Evolutionary conservation across 1,140 invertebrate species (phyloP).

Genomic region (Coboldia fuscipes): DNA sequence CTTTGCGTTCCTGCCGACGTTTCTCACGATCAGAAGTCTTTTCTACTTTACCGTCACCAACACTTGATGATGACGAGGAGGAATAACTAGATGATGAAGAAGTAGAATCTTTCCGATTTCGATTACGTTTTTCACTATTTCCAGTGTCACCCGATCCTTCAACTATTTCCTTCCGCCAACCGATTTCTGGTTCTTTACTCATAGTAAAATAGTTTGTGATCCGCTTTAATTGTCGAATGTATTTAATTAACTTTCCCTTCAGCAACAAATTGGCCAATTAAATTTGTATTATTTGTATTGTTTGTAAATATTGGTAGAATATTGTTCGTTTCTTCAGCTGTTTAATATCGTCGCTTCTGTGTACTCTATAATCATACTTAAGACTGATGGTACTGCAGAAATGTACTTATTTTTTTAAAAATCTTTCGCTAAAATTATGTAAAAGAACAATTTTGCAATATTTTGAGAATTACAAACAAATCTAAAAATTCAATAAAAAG

Average conservation of each 20-base stretch:
- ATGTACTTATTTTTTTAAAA: no score
- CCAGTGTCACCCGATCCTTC: background rate
- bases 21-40: background rate
- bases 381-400: no score
- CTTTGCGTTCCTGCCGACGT: background rate
- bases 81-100: background rate
- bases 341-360: no score
- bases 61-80: background rate
- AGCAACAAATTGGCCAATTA: background rate
- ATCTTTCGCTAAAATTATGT: no score
- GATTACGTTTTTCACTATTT: background rate
- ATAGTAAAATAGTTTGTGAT: background rate
- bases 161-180: background rate
- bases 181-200: background rate
- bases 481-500: no score
- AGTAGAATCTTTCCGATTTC: background rate
- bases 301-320: no score
- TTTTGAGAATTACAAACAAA: no score
- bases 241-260: background rate
- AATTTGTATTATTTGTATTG: background rate
- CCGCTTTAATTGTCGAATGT: background rate
- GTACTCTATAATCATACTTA: no score
- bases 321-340: no score
- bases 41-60: background rate
- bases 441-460: no score